Conservation (phyloP, 2,113 vertebrate genomes). For the Odocoileus hemionus region DNA sequence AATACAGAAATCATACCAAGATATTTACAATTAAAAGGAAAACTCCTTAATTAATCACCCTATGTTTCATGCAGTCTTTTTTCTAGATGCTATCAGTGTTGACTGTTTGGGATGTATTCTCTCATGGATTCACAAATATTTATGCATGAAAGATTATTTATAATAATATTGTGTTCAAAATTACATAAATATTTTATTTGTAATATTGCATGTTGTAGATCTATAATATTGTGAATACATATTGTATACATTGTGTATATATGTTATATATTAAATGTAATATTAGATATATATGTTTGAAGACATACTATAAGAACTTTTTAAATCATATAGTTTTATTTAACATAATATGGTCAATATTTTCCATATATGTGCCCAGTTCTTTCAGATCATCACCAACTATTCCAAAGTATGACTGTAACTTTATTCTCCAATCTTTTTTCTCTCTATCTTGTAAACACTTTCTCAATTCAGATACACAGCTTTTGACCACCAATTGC, state of each 20-base stretch:
- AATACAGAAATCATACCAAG: not conserved
- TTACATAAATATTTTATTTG: not conserved
- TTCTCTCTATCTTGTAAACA: not conserved
- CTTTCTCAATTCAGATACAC: not conserved
- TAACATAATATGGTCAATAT: not conserved
- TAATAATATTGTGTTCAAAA: not conserved
- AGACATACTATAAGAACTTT: not conserved
- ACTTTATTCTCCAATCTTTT: not conserved
- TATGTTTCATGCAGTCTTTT: not conserved
- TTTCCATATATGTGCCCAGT: not conserved
- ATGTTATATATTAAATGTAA: not conserved
- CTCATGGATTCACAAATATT: not conserved
- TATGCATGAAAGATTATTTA: not conserved
- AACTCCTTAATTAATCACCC: not conserved
- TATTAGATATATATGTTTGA: not conserved
- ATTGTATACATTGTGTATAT: not conserved
- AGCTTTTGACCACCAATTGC: not conserved
- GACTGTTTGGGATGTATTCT: not conserved
- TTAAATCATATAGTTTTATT: not conserved
- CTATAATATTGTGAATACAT: not conserved
- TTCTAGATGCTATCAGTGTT: not conserved
- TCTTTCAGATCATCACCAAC: not conserved
- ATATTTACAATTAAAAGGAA: not conserved
- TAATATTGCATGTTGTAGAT: not conserved
- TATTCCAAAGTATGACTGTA: not conserved